These are phyloP conservation scores for Drosophila eugracilis DNA, from an alignment of 1,140 invertebrate genomes.

Conservation along the genomic window DNA sequence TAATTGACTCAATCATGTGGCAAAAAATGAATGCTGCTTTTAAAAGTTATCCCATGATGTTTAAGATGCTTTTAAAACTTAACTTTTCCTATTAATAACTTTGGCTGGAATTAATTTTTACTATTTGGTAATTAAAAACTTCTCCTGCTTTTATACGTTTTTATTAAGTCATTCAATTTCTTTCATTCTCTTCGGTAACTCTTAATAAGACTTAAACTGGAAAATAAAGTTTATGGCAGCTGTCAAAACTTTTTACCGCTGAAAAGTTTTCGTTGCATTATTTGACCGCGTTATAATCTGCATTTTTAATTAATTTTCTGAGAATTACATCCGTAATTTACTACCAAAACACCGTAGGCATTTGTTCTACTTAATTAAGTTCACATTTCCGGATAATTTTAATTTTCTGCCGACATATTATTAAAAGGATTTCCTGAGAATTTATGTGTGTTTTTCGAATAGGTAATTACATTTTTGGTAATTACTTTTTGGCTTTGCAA, in stretches of 20 bases:
- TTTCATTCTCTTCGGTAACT: background rate
- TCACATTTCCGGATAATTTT: no score
- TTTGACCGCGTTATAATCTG: background rate
- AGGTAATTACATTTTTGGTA: background rate
- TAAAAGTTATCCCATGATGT: no score
- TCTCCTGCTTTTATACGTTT: background rate
- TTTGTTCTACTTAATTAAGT: background rate
- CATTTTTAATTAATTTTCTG: background rate
- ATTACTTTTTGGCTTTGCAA: background rate
- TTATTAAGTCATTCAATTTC: slow-evolving; percentile 3
- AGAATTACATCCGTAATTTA: background rate
- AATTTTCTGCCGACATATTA: no score
- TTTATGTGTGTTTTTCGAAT: background rate
- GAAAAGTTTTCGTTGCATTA: slow-evolving; percentile 10
- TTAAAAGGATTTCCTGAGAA: background rate
- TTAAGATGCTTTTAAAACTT: background rate
- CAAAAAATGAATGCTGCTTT: no score
- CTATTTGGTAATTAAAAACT: background rate
- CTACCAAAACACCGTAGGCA: background rate
- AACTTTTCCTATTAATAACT: background rate
- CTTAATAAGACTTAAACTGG: slow-evolving; percentile 3
- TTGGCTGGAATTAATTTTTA: background rate
- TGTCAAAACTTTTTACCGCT: slow-evolving; percentile 20
- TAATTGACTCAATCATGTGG: background rate
- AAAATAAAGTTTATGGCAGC: slow-evolving; percentile 17